Evolutionary conservation across 2,888 invertebrate genomes (phyloP).

Genomic region (Drosophila acutilabella): DNA sequence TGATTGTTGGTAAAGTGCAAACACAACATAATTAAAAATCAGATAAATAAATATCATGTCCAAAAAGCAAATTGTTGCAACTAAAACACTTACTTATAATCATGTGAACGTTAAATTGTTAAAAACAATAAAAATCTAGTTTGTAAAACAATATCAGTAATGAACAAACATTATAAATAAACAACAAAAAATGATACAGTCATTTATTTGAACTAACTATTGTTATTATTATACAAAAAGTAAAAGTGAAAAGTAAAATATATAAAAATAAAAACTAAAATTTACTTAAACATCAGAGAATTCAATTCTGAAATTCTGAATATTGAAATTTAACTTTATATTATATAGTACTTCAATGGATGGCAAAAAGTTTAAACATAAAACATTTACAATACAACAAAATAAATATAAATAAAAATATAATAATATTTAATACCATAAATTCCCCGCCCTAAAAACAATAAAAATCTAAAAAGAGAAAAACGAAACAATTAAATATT

Average conservation of each 20-base stretch:
- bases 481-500: slow-evolving; percentile 61
- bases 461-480: slow-evolving; percentile 22
- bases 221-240: slow-evolving; percentile 64
- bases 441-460: slow-evolving; percentile 73
- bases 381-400: slow-evolving; percentile 59
- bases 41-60: slow-evolving; percentile 63
- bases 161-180: neutral
- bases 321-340: slow-evolving; percentile 40
- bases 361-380: slow-evolving; percentile 34
- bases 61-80: slow-evolving; percentile 56
- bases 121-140: slow-evolving; percentile 72
- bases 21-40: slow-evolving; percentile 41
- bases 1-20: slow-evolving; percentile 44
- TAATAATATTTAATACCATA: slow-evolving; percentile 47
- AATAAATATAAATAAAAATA: slow-evolving; percentile 40
- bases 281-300: slow-evolving; percentile 39
- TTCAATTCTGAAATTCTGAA: slow-evolving; percentile 6
- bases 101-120: slow-evolving; percentile 76
- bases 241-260: slow-evolving; percentile 5
- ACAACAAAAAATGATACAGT: slow-evolving; percentile 42
- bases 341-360: slow-evolving; percentile 35
- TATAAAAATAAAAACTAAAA: slow-evolving; percentile 26
- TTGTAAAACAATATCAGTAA: slow-evolving; percentile 66
- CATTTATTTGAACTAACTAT: slow-evolving; percentile 70
- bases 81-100: slow-evolving; percentile 69